These are phyloP conservation scores for Dipodomys stephensi DNA, from an alignment of 2,113 vertebrate species.

Conservation along the genomic window DNA sequence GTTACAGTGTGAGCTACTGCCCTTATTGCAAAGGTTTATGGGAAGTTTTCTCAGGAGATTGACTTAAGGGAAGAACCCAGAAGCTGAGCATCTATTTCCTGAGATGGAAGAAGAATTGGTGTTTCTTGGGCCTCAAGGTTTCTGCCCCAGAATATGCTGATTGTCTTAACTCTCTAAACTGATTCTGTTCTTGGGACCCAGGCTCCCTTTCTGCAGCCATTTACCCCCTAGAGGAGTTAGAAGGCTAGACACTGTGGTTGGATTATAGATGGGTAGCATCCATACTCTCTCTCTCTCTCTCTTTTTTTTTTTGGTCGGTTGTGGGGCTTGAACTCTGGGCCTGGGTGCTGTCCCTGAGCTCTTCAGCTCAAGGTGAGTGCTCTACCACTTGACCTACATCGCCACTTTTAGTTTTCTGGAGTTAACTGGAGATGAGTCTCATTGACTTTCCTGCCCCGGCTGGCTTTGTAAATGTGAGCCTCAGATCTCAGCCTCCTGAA, in stretches of 20 bases:
- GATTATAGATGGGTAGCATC: not conserved
- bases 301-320: no score
- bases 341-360: no score
- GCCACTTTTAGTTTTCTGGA: no score
- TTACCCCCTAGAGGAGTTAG: not conserved
- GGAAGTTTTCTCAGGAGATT: constrained; percentile 20
- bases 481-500: no score
- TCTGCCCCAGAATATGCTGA: not conserved
- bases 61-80: not conserved
- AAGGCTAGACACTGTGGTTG: not conserved
- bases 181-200: constrained; percentile 12
- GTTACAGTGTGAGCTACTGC: not conserved
- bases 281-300: not conserved
- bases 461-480: no score
- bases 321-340: no score
- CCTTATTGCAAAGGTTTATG: not conserved
- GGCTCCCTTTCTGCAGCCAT: not conserved
- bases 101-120: not conserved
- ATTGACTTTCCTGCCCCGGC: no score
- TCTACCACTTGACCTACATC: no score
- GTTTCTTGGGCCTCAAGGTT: not conserved
- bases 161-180: constrained; percentile 21
- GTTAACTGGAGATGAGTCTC: no score
- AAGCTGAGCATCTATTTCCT: not conserved
- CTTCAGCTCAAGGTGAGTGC: no score